A percentile compares a stretch with the other conserved stretches of the same genome.
phyloP scores from a whole-genome alignment of 2,113 vertebrate species.

The Lanius ludovicianus region DNA sequence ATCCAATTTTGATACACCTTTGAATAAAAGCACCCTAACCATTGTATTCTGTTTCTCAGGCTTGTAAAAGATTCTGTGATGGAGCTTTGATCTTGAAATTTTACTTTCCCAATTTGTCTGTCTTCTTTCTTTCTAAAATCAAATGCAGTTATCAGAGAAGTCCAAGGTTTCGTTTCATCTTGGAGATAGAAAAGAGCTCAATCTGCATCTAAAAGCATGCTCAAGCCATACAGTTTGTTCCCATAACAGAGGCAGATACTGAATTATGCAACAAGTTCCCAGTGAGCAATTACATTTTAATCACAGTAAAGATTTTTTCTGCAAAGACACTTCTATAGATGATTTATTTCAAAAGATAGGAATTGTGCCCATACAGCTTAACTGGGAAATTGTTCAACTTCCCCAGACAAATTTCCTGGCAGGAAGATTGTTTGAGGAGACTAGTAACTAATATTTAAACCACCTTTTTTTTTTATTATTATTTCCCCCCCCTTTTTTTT shows the following conservation, averaged over 20 bases:
- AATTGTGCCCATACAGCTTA: not conserved
- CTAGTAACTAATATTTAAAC: not conserved
- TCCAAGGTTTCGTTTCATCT: constrained; percentile 56
- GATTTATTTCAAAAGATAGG: constrained; percentile 37
- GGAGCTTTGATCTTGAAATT: constrained; percentile 57
- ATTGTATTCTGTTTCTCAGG: constrained; percentile 32
- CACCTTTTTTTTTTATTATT: not conserved
- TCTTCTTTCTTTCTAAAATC: constrained; percentile 52
- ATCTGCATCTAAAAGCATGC: constrained; percentile 59
- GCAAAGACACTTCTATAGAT: not conserved
- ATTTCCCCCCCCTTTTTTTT: not conserved
- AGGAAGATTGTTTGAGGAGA: not conserved
- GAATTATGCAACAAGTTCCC: constrained; percentile 41
- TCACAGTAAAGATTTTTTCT: constrained; percentile 47
- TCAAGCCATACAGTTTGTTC: constrained; percentile 33
- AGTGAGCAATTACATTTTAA: constrained; percentile 53
- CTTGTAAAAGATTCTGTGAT: constrained; percentile 35
- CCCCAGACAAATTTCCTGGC: constrained; percentile 32
- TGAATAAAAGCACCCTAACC: constrained; percentile 29
- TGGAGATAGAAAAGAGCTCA: constrained; percentile 16
- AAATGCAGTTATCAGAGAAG: constrained; percentile 33
- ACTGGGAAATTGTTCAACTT: not conserved
- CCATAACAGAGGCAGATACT: constrained; percentile 42
- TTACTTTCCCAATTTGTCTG: constrained; percentile 27
- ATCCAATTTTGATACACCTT: constrained; percentile 32